Base-by-base conservation (phyloP, 2,113 vertebrate genomes). In the Cyanistes caeruleus region DNA sequence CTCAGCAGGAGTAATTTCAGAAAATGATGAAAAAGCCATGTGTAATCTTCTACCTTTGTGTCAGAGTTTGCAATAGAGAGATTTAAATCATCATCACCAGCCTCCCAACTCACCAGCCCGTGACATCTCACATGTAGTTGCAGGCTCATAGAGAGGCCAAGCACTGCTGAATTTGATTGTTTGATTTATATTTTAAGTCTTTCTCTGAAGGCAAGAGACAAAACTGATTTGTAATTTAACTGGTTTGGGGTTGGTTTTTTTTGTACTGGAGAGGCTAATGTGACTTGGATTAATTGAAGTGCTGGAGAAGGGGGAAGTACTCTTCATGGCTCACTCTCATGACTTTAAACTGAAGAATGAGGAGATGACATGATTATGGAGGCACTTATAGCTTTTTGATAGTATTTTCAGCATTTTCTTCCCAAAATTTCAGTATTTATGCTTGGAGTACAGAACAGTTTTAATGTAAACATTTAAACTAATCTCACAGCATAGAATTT, bases 41-140 rank as follows among this genome's bases (percentile, higher is more conserved):
- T n/a, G 37, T 41, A 55, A 70, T 74, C 59, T 52, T 81, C 28
- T 52, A 22, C 21, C 5, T 79, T 56, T 63, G 83, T 39, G 43
- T 63, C 64, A 75, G 48, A 51, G 37, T 53, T 88, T 5, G 14
- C 48, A 43, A 43, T 2, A 10, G 48, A 7, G 21, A 75, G 67
- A 62, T 64, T 93, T 67, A 59, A 85, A 41, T 72, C 0, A 0
- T 49, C 13, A 0, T 31, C 33, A 33, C 5, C 21, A 35, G 67
- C 25, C 79, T 52, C 69, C 10, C 49, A 84, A 4, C 21, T 51
- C 59, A 49, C 10, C 63, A 17, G 11, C 43, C 63, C 0, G 1
- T 13, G 30, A 65, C 64, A 46, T 55, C 53, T 76, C 52, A 67
- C 0, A 0, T 30, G 4, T 8, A 14, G 0, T 22, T 52, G 65